Conservation (phyloP, 2,797 vertebrate genomes). For the Cirrhinus mrigala region DNA sequence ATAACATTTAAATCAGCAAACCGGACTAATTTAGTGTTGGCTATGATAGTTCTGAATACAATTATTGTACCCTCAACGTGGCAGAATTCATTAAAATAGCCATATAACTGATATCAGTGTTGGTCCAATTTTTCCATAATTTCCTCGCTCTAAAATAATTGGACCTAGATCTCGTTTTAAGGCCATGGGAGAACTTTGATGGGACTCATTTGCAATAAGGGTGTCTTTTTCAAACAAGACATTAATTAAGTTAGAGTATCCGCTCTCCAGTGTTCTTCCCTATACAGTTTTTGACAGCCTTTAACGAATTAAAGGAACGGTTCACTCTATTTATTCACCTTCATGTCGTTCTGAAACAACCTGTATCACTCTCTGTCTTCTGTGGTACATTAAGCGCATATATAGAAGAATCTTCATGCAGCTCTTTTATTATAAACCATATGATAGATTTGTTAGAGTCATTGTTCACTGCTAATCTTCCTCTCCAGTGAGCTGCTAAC, state of each 20-base stretch:
- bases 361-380: neutral
- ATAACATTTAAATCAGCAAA: constrained; percentile 68
- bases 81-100: constrained; percentile 57
- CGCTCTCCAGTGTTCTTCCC: neutral
- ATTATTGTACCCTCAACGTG: constrained; percentile 57
- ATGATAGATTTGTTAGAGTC: constrained; percentile 4
- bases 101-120: constrained; percentile 60
- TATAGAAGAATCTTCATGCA: neutral
- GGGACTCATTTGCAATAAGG: constrained; percentile 61
- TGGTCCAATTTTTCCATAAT: constrained; percentile 60
- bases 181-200: constrained; percentile 60
- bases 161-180: constrained; percentile 61
- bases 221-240: constrained; percentile 45
- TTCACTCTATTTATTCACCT: neutral
- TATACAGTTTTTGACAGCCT: constrained; percentile 19
- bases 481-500: constrained; percentile 12
- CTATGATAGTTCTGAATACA: constrained; percentile 56
- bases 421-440: neutral
- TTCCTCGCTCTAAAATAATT: constrained; percentile 61
- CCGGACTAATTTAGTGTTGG: constrained; percentile 50
- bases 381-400: neutral
- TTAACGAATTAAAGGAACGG: constrained; percentile 23
- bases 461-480: neutral
- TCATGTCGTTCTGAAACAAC: neutral
- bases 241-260: constrained; percentile 44